Evolutionary conservation across 1,140 invertebrate species (phyloP).

Genomic region (Drosophila mauritiana): DNA sequence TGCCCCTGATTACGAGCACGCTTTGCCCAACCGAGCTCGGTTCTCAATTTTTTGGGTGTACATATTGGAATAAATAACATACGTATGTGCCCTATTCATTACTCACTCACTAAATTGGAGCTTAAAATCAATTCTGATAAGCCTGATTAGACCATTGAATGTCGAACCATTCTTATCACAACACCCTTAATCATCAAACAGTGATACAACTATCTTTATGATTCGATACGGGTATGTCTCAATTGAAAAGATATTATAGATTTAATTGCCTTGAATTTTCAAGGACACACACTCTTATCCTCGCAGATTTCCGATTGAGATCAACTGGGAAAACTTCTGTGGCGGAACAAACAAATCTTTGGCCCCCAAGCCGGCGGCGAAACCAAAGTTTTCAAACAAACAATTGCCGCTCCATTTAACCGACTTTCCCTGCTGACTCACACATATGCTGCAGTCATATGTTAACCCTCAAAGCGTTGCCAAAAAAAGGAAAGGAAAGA

Average conservation of each 20-base stretch:
- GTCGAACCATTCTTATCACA: slow-evolving; percentile 4
- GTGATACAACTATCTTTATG: background rate
- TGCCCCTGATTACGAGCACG: too few species aligned
- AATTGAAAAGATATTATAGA: background rate
- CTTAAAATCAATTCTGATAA: too few species aligned
- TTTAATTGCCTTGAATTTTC: background rate
- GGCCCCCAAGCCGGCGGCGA: slow-evolving; percentile 37
- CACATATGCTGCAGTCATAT: slow-evolving; percentile 46
- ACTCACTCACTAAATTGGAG: too few species aligned
- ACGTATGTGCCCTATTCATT: too few species aligned
- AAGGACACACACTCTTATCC: background rate
- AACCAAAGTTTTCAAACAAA: slow-evolving; percentile 50
- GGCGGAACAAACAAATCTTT: slow-evolving; percentile 40
- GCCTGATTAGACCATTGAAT: background rate
- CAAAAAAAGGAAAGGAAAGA: background rate
- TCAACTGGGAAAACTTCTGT: slow-evolving; percentile 21
- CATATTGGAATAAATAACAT: too few species aligned
- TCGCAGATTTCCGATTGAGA: slow-evolving; percentile 29
- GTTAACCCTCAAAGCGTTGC: slow-evolving; percentile 30
- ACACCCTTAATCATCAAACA: background rate
- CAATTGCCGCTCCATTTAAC: slow-evolving; percentile 56
- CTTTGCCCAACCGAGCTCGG: too few species aligned
- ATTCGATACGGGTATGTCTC: background rate
- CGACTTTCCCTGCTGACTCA: slow-evolving; percentile 29
- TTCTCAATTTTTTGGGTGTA: too few species aligned